A percentile compares a stretch with the other conserved stretches of the same genome.
phyloP scores from a whole-genome alignment of 2,888 invertebrate genomes.

The Leucozona laternaria region DNA sequence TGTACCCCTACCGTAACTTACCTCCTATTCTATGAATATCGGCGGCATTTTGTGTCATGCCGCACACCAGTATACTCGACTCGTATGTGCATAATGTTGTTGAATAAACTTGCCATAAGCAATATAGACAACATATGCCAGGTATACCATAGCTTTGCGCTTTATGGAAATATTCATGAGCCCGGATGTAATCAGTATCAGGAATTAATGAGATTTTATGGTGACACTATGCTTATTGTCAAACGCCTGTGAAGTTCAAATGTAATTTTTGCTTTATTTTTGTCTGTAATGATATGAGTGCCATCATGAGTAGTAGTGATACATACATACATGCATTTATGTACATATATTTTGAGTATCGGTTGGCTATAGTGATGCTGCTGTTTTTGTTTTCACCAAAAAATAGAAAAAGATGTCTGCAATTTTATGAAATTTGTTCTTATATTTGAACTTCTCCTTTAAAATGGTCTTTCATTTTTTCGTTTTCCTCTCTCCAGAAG shows the following conservation, averaged over 20 bases:
- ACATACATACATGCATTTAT: not conserved
- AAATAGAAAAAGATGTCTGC: too few relatives aligned
- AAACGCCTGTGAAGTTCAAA: slow-evolving; percentile 35
- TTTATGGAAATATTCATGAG: slow-evolving; percentile 57
- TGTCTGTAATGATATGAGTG: not conserved
- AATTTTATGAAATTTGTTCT: too few relatives aligned
- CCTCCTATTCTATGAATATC: not conserved
- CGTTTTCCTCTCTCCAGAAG: too few relatives aligned
- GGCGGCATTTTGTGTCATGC: slow-evolving; percentile 1
- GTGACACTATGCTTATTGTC: slow-evolving; percentile 70
- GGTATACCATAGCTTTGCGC: slow-evolving; percentile 5
- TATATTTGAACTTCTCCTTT: too few relatives aligned
- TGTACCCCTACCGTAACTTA: not conserved
- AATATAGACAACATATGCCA: not conserved
- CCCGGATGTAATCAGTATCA: slow-evolving; percentile 72
- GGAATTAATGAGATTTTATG: slow-evolving; percentile 73
- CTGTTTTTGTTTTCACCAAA: too few relatives aligned
- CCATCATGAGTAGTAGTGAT: not conserved
- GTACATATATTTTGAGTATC: not conserved
- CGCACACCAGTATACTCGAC: not conserved
- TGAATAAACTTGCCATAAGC: slow-evolving; percentile 1
- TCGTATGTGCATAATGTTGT: not conserved
- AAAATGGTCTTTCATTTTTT: too few relatives aligned
- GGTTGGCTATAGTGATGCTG: not conserved
- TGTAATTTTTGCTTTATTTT: not conserved